These are phyloP conservation scores for Motacilla tschutschensis DNA, from an alignment of 2,113 vertebrate genomes.

Conservation along the genomic window DNA sequence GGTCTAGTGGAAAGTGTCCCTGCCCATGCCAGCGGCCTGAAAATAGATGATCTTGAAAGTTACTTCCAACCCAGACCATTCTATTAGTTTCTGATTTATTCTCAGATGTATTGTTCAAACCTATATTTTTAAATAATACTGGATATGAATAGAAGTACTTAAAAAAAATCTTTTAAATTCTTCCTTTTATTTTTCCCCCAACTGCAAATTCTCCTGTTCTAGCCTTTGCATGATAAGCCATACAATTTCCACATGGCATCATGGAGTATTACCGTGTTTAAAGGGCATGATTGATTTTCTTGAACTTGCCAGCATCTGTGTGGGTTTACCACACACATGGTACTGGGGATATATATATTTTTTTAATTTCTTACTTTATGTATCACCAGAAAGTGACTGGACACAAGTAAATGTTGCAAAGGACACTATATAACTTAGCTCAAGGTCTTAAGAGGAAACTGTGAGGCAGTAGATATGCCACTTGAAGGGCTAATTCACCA, in stretches of 20 bases:
- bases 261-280: not conserved
- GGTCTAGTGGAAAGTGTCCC: not conserved
- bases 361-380: not conserved
- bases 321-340: not conserved
- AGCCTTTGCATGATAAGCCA: not conserved
- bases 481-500: not conserved
- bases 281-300: not conserved
- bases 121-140: not conserved
- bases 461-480: not conserved
- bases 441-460: not conserved
- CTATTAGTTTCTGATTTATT: not conserved
- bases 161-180: not conserved
- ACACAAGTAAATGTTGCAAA: not conserved
- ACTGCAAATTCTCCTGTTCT: not conserved
- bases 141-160: not conserved
- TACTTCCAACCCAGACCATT: not conserved
- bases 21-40: not conserved
- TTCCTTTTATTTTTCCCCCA: not conserved
- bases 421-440: not conserved
- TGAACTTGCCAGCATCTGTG: not conserved
- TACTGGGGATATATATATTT: no score
- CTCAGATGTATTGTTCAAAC: not conserved
- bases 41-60: not conserved
- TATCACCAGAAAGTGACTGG: not conserved
- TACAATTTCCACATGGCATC: fast-evolving